These are phyloP conservation scores for Saimiri boliviensis DNA, from an alignment of 2,113 vertebrate genomes.

Conservation along the genomic window DNA sequence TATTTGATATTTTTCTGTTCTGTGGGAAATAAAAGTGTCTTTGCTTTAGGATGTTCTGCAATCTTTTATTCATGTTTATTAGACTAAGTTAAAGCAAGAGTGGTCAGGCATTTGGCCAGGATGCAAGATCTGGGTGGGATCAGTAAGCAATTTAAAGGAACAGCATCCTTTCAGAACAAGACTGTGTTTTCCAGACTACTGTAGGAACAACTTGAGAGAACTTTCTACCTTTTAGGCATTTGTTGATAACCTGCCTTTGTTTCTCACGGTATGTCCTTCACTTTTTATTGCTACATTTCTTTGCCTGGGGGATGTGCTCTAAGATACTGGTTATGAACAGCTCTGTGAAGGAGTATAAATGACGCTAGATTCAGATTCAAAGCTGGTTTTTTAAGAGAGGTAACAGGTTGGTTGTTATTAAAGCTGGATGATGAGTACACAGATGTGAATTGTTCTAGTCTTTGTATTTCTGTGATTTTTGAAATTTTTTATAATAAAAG, in stretches of 20 bases:
- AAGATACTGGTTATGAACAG: background rate
- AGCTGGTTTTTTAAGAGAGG: background rate
- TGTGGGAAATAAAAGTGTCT: slow-evolving; percentile 58
- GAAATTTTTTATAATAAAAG: background rate
- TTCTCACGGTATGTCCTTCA: background rate
- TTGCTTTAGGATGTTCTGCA: slow-evolving; percentile 67
- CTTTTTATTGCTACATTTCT: background rate
- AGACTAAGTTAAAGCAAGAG: slow-evolving; percentile 74
- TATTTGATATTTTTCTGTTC: slow-evolving; percentile 41
- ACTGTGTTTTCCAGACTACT: background rate
- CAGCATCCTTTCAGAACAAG: slow-evolving; percentile 48
- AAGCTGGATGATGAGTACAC: background rate
- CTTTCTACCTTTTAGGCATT: background rate
- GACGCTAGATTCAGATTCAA: background rate
- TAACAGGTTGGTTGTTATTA: background rate
- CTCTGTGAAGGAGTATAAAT: background rate
- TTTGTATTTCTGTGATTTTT: slow-evolving; percentile 19
- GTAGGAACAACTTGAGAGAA: background rate
- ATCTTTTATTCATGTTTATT: slow-evolving; percentile 68
- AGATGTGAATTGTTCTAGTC: background rate
- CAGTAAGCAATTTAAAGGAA: slow-evolving; percentile 78
- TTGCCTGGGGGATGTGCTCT: background rate
- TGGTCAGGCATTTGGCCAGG: slow-evolving; percentile 78
- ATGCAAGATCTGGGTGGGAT: slow-evolving; percentile 67
- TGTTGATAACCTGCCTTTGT: background rate